These are phyloP conservation scores for Bombus confusus DNA, from an alignment of 1,140 invertebrate genomes.

Conservation along the genomic window DNA sequence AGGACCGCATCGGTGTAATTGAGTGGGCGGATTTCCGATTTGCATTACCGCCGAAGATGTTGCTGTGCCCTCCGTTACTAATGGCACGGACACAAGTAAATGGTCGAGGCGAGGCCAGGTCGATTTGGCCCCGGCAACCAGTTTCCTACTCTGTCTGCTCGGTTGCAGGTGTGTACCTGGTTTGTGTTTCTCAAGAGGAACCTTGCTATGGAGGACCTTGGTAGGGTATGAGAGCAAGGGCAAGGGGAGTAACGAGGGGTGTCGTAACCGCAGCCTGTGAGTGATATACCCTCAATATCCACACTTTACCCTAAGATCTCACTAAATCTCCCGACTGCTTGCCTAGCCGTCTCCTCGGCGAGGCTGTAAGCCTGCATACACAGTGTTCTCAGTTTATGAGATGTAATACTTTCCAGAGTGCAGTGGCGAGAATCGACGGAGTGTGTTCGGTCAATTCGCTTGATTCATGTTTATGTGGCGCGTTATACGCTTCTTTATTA, in stretches of 20 bases:
- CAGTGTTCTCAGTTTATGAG: constrained; percentile 63
- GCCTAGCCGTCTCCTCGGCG: constrained; percentile 57
- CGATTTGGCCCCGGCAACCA: constrained; percentile 27
- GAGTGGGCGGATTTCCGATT: constrained; percentile 75
- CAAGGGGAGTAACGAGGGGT: constrained; percentile 28
- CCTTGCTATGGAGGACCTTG: not conserved
- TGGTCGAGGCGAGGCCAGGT: constrained; percentile 50
- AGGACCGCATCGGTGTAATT: constrained; percentile 70
- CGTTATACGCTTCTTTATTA: constrained; percentile 32
- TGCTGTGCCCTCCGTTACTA: constrained; percentile 60
- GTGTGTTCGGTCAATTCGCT: constrained; percentile 24
- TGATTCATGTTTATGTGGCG: constrained; percentile 29
- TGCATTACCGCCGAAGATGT: constrained; percentile 73
- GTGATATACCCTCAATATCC: constrained; percentile 80
- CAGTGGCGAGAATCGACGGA: constrained; percentile 3
- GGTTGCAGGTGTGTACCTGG: constrained; percentile 58
- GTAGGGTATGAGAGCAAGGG: not conserved
- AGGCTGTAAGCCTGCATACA: constrained; percentile 62
- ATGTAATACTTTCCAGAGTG: constrained; percentile 57
- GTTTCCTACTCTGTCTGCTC: constrained; percentile 13
- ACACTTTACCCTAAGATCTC: constrained; percentile 78
- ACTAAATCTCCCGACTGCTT: constrained; percentile 74
- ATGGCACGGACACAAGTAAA: constrained; percentile 67
- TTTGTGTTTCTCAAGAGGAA: constrained; percentile 59
- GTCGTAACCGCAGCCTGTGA: constrained; percentile 73